A percentile compares a stretch with the other conserved stretches of the same genome.
phyloP scores from a whole-genome alignment of 2,888 invertebrate species.

The Ichneumoninae sp. region DNA sequence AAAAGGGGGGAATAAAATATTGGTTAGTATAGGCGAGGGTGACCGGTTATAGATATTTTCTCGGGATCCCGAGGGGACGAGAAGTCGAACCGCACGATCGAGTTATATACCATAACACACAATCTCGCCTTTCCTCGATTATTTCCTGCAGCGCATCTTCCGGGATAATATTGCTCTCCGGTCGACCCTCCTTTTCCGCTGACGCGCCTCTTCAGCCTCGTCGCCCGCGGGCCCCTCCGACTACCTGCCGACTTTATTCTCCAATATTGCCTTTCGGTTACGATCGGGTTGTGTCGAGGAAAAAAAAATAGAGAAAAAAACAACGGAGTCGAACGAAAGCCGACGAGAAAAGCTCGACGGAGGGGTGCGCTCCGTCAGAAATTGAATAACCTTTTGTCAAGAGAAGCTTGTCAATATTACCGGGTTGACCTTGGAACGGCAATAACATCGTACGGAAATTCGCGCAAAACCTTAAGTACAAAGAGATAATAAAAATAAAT shows the following conservation, averaged over 20 bases:
- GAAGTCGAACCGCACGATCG: constrained; percentile 22
- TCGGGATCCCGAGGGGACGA: neutral
- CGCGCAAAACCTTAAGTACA: neutral
- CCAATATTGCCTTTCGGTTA: neutral
- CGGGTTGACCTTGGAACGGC: neutral
- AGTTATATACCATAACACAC: constrained; percentile 22
- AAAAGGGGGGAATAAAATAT: constrained; percentile 9
- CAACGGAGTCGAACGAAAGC: neutral
- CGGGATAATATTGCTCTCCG: constrained; percentile 46
- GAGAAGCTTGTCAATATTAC: neutral
- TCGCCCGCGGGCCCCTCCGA: constrained; percentile 19
- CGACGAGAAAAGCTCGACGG: neutral
- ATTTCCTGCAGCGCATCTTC: constrained; percentile 48
- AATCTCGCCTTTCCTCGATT: constrained; percentile 39
- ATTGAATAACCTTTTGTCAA: neutral
- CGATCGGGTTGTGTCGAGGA: neutral
- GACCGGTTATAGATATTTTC: neutral
- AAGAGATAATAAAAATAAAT: neutral
- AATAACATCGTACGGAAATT: neutral
- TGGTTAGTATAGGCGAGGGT: neutral
- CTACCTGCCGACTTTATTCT: constrained; percentile 7
- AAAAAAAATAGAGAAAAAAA: neutral
- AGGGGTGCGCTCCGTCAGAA: neutral
- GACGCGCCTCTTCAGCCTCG: constrained; percentile 36
- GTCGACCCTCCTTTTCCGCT: constrained; percentile 11